Evolutionary conservation across 2,888 invertebrate genomes (phyloP), one percentile per base, ranked within the genome.

Genomic region (Pristionchus mayeri): DNA sequence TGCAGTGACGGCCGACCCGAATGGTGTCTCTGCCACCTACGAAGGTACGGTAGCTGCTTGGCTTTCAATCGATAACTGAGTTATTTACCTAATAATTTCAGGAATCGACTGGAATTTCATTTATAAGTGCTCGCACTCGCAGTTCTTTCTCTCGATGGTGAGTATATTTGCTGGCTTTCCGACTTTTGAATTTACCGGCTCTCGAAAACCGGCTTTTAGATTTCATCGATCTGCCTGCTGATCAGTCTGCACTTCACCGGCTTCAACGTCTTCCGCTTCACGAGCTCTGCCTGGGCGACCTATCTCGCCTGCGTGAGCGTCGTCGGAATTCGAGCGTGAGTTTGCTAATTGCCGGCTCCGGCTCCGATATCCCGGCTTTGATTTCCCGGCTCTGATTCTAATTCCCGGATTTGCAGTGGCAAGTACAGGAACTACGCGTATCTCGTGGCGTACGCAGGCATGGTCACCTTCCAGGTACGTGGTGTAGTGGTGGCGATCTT

Each of bases 231-330:
- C 44, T 85, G 85, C 48, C 76, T 86, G n/a, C 44, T 82, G 16
- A 24, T 83, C 30, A 60, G 84, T 6, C 67, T 86, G n/a, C 48
- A 76, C 34, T 50, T 75, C 63, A 79, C 60, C 27, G 86, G 86
- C 37, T 85, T 85, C 85, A 84, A 50, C 71, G 50, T 85, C 52
- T 84, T 85, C 71, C 85, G 85, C 57, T 86, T 86, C 67, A 85
- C 86, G 9, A 82, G 82, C 11, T 52, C 83, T 18, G 81, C 60
- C 50, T 50, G 37, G 76, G 63, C 80, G 2, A 57, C 67, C 2
- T 85, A 84, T 50, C 84, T 88, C 52, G 82, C 87, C 75, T 84
- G 83, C 85, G 87, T 86, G 44, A 84, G 85, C 40, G 84, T 67
- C 50, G 63, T 81, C 40, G 85, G 71, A 50, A 81, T 85, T 6